phyloP scores from a whole-genome alignment of 2,888 invertebrate genomes.

The Coleophora deauratella region DNA sequence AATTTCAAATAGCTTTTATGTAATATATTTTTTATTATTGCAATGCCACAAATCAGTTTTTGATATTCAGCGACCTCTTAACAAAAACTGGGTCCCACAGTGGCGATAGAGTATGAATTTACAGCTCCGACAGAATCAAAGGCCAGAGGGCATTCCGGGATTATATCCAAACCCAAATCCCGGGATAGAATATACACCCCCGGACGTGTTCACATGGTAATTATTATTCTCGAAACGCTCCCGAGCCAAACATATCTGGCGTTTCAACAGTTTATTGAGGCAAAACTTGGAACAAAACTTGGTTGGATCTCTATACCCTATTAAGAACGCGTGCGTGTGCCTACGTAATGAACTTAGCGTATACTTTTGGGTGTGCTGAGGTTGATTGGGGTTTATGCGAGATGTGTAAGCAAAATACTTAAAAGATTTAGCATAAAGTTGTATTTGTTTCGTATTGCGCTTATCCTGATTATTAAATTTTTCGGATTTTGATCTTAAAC shows the following conservation, averaged over 20 bases:
- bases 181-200: conserved; percentile 23
- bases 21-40: too few relatives aligned
- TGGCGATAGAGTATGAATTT: conserved; percentile 27
- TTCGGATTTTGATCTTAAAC: too few relatives aligned
- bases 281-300: background rate
- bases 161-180: conserved; percentile 26
- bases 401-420: too few relatives aligned
- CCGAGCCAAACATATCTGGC: background rate
- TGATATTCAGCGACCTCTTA: background rate
- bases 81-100: conserved; percentile 22
- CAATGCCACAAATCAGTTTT: too few relatives aligned
- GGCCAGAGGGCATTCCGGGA: conserved; percentile 25
- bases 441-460: too few relatives aligned
- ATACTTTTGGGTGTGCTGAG: too few relatives aligned
- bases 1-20: too few relatives aligned
- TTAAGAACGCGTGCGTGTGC: background rate
- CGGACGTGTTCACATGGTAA: conserved; percentile 35
- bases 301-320: background rate
- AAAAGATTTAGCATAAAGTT: too few relatives aligned
- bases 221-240: conserved; percentile 26
- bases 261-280: background rate
- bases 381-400: too few relatives aligned
- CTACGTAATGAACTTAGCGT: too few relatives aligned
- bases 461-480: too few relatives aligned
- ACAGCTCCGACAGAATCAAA: conserved; percentile 23